These are phyloP conservation scores for Poeciliopsis turrubarensis DNA, from an alignment of 2,113 vertebrate genomes.

Conservation along the genomic window DNA sequence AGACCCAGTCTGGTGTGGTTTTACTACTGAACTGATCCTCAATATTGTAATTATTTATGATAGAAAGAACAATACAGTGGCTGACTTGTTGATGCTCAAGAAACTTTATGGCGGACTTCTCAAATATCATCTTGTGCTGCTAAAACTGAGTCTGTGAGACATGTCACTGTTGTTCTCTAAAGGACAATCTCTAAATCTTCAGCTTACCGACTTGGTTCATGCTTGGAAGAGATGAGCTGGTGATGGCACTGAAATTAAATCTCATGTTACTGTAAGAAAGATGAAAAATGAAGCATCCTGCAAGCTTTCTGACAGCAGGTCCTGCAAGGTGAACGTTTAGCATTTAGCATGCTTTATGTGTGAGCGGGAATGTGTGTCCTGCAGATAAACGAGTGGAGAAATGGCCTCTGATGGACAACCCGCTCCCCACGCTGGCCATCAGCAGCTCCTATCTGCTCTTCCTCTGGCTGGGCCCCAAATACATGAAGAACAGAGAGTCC, in stretches of 20 bases:
- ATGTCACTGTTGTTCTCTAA: not conserved
- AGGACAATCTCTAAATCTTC: not conserved
- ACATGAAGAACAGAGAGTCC: slow-evolving; percentile 95
- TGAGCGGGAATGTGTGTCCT: slow-evolving; percentile 53
- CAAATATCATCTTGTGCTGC: too few species aligned
- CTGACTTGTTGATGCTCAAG: too few species aligned
- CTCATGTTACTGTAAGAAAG: not conserved
- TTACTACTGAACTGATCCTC: too few species aligned
- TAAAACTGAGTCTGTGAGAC: not conserved
- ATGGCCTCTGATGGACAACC: slow-evolving; percentile 96
- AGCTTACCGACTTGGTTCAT: not conserved
- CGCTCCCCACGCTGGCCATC: slow-evolving; percentile 92
- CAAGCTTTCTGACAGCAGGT: not conserved
- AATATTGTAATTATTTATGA: too few species aligned
- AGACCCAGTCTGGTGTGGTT: too few species aligned
- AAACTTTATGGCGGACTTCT: too few species aligned
- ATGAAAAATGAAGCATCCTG: not conserved
- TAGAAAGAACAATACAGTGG: too few species aligned
- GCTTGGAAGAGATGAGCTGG: not conserved
- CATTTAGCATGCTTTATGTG: slow-evolving; percentile 21
- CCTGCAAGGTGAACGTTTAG: not conserved
- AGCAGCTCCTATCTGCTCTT: slow-evolving; percentile 95
- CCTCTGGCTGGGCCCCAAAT: slow-evolving; percentile 97
- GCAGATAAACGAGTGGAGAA: slow-evolving; percentile 97
- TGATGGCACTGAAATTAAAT: too few species aligned